Conservation (phyloP, 2,113 vertebrate genomes). For the Atractosteus spatula region DNA sequence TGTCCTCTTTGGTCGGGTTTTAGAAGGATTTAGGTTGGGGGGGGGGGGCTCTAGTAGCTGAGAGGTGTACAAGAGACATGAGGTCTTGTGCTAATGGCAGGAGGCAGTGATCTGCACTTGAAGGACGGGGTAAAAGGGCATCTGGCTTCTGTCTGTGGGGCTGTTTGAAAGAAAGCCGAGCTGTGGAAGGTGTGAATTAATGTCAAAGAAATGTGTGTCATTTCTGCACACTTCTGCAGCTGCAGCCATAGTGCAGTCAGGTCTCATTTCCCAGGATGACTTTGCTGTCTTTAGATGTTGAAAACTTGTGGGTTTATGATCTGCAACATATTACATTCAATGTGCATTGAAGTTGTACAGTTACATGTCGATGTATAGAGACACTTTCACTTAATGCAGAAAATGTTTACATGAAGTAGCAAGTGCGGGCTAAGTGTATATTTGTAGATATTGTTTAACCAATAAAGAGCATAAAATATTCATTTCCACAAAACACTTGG, state of each 20-base stretch:
- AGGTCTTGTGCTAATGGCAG: slow-evolving; percentile 11
- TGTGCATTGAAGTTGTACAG: background rate
- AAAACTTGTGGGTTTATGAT: no score
- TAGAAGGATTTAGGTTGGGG: slow-evolving; percentile 15
- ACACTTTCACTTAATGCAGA: background rate
- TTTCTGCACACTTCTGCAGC: background rate
- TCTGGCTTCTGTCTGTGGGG: slow-evolving; percentile 49
- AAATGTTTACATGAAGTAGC: no score
- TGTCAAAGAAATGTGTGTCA: background rate
- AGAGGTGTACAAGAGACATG: slow-evolving; percentile 11
- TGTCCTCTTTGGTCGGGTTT: background rate
- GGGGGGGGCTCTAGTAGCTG: slow-evolving; percentile 5
- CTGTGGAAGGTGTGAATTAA: slow-evolving; percentile 11
- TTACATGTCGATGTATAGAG: background rate
- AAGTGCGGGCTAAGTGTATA: no score
- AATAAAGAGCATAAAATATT: background rate
- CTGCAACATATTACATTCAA: no score
- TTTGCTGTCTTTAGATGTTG: no score
- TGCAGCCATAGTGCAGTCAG: background rate
- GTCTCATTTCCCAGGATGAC: background rate
- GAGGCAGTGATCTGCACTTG: slow-evolving; percentile 37
- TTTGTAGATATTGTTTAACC: no score
- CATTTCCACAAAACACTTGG: background rate
- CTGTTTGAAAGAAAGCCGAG: slow-evolving; percentile 34
- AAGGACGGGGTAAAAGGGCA: slow-evolving; percentile 36